Conservation (phyloP, 2,797 vertebrate species). For the Esox lucius region DNA sequence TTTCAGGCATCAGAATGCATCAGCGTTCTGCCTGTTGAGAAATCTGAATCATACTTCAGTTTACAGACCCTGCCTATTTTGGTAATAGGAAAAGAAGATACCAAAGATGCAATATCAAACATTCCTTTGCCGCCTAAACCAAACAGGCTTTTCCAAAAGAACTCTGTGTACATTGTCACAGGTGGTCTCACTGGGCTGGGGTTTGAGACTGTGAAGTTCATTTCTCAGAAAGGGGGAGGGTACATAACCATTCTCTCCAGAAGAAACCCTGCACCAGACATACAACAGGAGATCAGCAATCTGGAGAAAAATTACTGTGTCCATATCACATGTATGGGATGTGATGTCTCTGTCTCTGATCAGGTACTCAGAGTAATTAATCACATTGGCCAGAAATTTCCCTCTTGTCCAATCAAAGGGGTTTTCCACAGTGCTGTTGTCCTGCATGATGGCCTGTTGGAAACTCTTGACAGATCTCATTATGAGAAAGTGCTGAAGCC, state of each 20-base stretch:
- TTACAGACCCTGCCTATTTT: conserved; percentile 69
- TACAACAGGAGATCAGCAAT: conserved; percentile 67
- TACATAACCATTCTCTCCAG: conserved; percentile 80
- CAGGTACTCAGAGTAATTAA: conserved; percentile 73
- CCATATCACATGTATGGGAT: conserved; percentile 68
- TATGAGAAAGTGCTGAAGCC: conserved; percentile 83
- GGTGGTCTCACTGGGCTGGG: conserved; percentile 87
- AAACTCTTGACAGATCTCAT: conserved; percentile 70
- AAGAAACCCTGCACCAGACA: conserved; percentile 61
- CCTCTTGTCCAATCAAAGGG: no score
- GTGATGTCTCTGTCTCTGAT: conserved; percentile 70
- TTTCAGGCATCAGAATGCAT: conserved; percentile 65
- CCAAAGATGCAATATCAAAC: conserved; percentile 52
- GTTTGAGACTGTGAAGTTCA: no score
- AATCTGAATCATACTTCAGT: conserved; percentile 75
- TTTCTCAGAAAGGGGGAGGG: conserved; percentile 76
- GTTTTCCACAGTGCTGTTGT: no score
- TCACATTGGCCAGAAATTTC: no score
- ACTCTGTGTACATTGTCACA: conserved; percentile 78
- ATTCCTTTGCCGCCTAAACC: conserved; percentile 57
- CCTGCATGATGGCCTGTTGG: conserved; percentile 76
- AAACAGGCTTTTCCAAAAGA: conserved; percentile 69
- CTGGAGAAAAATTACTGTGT: conserved; percentile 63
- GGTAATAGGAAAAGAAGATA: conserved; percentile 56
- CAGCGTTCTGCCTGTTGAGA: conserved; percentile 61